These are phyloP conservation scores for Portevinia maculata DNA, from an alignment of 2,888 invertebrate species.

Conservation along the genomic window DNA sequence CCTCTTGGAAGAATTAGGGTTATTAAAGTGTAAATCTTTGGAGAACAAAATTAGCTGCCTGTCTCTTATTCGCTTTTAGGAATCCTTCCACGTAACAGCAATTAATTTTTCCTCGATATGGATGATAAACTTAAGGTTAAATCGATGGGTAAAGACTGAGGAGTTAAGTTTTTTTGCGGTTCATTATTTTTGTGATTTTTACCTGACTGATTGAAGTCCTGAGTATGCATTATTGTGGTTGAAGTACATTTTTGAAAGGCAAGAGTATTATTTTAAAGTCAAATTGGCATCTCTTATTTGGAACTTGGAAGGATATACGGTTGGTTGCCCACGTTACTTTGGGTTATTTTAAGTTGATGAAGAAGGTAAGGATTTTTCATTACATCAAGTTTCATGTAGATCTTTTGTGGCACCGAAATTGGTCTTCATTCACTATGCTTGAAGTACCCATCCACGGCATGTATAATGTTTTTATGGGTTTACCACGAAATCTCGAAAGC, in stretches of 20 bases:
- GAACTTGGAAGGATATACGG: too few relatives aligned
- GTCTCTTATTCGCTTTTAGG: slow-evolving; percentile 25
- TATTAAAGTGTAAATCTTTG: slow-evolving; percentile 59
- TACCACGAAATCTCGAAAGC: too few relatives aligned
- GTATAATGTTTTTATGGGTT: too few relatives aligned
- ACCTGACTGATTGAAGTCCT: slow-evolving; percentile 12
- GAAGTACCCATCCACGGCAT: too few relatives aligned
- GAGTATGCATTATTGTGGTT: not conserved
- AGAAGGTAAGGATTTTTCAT: too few relatives aligned
- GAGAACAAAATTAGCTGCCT: slow-evolving; percentile 45
- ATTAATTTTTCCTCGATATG: slow-evolving; percentile 30
- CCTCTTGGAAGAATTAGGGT: slow-evolving; percentile 39
- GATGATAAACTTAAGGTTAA: not conserved
- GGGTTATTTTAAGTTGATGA: too few relatives aligned
- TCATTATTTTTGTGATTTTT: not conserved
- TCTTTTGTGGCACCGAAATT: too few relatives aligned
- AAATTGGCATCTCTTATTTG: too few relatives aligned
- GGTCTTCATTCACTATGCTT: too few relatives aligned
- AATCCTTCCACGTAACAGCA: slow-evolving; percentile 40
- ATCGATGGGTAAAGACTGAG: not conserved
- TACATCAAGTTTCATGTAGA: too few relatives aligned
- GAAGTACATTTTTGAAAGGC: not conserved
- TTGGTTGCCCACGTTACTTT: too few relatives aligned
- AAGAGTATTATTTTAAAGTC: too few relatives aligned
- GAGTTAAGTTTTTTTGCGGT: not conserved